Evolutionary conservation across 2,888 invertebrate species (phyloP).

Genomic region (Philhelius pedissequus): DNA sequence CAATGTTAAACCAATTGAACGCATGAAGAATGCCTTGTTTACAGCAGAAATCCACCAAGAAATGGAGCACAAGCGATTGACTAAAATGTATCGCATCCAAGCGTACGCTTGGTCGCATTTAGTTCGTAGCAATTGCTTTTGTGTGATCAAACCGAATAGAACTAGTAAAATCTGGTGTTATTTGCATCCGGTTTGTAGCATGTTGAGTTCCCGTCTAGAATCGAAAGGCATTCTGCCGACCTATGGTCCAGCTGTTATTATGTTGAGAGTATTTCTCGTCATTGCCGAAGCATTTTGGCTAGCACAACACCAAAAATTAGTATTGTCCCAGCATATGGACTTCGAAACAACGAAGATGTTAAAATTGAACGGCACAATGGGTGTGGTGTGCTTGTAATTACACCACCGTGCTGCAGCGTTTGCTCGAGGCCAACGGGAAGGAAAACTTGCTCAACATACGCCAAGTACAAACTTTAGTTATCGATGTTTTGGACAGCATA

Average conservation of each 20-base stretch:
- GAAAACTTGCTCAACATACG: constrained; percentile 81
- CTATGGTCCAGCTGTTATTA: constrained; percentile 83
- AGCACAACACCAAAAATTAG: constrained; percentile 75
- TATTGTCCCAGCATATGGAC: constrained; percentile 78
- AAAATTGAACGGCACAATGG: constrained; percentile 81
- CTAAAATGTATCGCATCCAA: constrained; percentile 80
- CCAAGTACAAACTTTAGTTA: constrained; percentile 83
- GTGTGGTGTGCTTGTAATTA: constrained; percentile 86
- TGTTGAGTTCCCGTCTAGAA: constrained; percentile 77
- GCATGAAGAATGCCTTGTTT: constrained; percentile 71
- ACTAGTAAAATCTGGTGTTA: constrained; percentile 87
- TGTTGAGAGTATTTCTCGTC: constrained; percentile 80
- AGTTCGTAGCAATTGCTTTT: constrained; percentile 83
- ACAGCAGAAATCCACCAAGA: constrained; percentile 71
- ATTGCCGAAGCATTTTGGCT: constrained; percentile 79
- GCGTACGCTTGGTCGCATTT: constrained; percentile 86
- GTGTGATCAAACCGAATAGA: constrained; percentile 82
- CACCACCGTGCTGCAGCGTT: constrained; percentile 82
- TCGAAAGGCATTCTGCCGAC: constrained; percentile 74
- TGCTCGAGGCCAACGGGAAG: constrained; percentile 79
- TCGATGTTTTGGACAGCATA: constrained; percentile 86
- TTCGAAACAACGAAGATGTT: constrained; percentile 70
- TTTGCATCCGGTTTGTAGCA: constrained; percentile 83
- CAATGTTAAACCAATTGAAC: constrained; percentile 70
- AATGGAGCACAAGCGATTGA: constrained; percentile 72